These are phyloP conservation scores for Neogobius melanostomus DNA, from an alignment of 2,113 vertebrate genomes.

Conservation along the genomic window DNA sequence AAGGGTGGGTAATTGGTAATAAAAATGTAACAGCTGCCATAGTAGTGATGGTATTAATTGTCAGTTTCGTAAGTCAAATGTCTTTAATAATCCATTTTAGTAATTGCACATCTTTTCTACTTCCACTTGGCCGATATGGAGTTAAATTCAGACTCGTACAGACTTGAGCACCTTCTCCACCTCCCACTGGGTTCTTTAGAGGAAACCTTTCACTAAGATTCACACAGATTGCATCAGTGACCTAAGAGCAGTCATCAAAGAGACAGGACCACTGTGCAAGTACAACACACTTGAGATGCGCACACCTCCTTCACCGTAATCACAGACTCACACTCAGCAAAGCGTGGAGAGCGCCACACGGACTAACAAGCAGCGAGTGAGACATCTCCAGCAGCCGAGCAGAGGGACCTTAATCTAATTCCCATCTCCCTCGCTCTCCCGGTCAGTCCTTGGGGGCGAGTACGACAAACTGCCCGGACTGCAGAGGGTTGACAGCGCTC, in stretches of 20 bases:
- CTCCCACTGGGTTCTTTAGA: conserved; percentile 42
- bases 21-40: too few relatives aligned
- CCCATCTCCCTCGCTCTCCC: background rate
- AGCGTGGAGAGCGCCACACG: background rate
- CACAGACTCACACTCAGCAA: conserved; percentile 14
- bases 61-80: background rate
- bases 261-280: conserved; percentile 26
- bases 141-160: background rate
- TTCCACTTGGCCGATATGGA: background rate
- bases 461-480: conserved; percentile 3
- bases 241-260: conserved; percentile 37
- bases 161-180: conserved; percentile 17
- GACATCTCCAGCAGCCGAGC: conserved; percentile 25
- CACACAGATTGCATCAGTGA: conserved; percentile 38
- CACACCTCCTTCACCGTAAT: conserved; percentile 27
- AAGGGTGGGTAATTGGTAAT: too few relatives aligned
- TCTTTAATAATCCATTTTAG: background rate
- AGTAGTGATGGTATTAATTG: too few relatives aligned
- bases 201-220: conserved; percentile 26
- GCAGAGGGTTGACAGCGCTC: conserved; percentile 19
- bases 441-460: conserved; percentile 5
- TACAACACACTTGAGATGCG: conserved; percentile 4
- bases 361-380: conserved; percentile 36
- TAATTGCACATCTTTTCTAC: background rate
- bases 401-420: conserved; percentile 37